phyloP scores from a whole-genome alignment of 2,797 vertebrate genomes.

The Enteromius fasciolatus region DNA sequence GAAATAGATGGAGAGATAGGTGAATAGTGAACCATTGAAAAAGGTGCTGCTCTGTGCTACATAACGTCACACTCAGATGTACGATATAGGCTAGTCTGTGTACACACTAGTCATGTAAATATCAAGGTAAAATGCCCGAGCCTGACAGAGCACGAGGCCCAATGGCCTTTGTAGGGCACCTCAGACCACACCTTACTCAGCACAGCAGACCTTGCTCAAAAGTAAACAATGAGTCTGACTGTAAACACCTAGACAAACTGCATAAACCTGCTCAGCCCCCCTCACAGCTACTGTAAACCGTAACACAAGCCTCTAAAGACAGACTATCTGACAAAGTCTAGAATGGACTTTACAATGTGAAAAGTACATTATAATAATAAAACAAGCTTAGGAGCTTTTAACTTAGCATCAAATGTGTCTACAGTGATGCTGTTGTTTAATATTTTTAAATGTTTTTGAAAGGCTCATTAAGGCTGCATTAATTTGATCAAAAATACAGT shows the following conservation, averaged over 20 bases:
- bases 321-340: neutral
- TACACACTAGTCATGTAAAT: slow-evolving; percentile 29
- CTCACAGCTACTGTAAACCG: slow-evolving; percentile 21
- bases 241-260: slow-evolving; percentile 55
- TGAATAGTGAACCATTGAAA: slow-evolving; percentile 14
- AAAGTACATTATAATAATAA: neutral
- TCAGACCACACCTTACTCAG: slow-evolving; percentile 52
- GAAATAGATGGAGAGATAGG: slow-evolving; percentile 22
- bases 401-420: neutral
- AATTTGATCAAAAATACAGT: neutral
- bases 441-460: neutral
- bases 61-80: slow-evolving; percentile 7
- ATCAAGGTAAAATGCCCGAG: slow-evolving; percentile 30
- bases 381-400: neutral
- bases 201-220: slow-evolving; percentile 31
- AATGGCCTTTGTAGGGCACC: slow-evolving; percentile 23
- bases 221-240: slow-evolving; percentile 50
- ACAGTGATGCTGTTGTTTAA: too few species aligned
- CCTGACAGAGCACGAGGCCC: neutral
- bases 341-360: neutral
- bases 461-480: neutral
- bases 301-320: neutral
- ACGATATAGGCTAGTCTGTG: slow-evolving; percentile 28
- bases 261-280: slow-evolving; percentile 44
- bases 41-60: slow-evolving; percentile 16